Evolutionary conservation across 2,888 invertebrate genomes (phyloP), one percentile per base, ranked within the genome.

Genomic region (Macaria liturata): DNA sequence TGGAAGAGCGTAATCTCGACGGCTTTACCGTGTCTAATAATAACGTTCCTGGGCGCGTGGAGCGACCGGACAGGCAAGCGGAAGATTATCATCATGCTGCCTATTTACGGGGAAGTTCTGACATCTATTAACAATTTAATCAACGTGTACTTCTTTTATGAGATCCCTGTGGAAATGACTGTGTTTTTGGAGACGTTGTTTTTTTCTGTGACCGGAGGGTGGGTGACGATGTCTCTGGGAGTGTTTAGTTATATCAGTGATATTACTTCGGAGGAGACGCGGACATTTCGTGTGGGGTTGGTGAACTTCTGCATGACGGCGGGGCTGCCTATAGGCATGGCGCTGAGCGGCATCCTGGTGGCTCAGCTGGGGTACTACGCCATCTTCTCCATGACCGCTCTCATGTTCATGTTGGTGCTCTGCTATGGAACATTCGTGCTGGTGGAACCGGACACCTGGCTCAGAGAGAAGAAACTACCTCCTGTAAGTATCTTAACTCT

Each of bases 371-470:
- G 92, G 1, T 92, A 91, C 64, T 92, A 92, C 61, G 89, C 86
- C 43, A 80, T 92, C 57, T 92, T 92, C 62, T 73, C 84, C 0
- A 80, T 84, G 72, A 91, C 91, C 0, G 71, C 81, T 3, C 67
- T 68, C 0, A 64, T 90, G 69, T 88, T 93, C 49, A 69, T 94
- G 4, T 72, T 96, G 46, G 94, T 95, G 44, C 93, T 97, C 52
- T 74, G 94, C 44, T 97, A 97, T 69, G 96, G 96, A 0, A 88
- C 94, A 46, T 93, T 94, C 59, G 93, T 93, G 54, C 92, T 97
- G 64, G 93, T 94, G 57, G 97, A 97, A 73, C 93, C 94, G 30
- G 93, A 93, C 43, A 66, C 80, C 3, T 81, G 84, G 72, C 77
- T 90, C 0, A 70, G 66, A 53, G 80, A 83, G 1, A 86, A 80